Evolutionary conservation across 23 tunicate species (phyloP).

Genomic region (Halocynthia aurantium): DNA sequence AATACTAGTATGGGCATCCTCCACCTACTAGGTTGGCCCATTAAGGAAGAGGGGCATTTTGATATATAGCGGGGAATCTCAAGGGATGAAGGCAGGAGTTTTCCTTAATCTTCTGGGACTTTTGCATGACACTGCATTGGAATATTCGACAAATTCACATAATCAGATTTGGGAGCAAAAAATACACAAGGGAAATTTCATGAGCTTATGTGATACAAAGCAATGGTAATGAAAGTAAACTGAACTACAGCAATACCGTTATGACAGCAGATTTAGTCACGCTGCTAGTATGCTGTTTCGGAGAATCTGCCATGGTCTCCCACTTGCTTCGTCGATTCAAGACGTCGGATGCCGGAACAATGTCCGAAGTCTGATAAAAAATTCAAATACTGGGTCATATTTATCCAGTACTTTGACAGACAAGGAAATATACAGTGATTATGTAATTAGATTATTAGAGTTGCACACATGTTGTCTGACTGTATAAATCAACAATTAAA

Average conservation of each 20-base stretch:
- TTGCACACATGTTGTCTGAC: no score
- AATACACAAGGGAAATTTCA: neutral
- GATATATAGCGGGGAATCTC: no score
- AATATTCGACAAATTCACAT: no score
- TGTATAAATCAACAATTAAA: no score
- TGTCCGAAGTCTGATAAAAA: slow-evolving; percentile 21
- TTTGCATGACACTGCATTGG: neutral
- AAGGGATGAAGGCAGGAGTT: no score
- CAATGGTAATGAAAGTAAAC: neutral
- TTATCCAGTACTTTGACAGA: neutral
- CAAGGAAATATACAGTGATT: neutral
- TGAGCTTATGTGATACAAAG: neutral
- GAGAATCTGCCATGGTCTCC: slow-evolving; percentile 47
- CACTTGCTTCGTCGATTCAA: slow-evolving; percentile 53
- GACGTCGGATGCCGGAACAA: slow-evolving; percentile 40
- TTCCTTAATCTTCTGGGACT: no score
- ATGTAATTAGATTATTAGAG: neutral
- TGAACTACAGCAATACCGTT: slow-evolving; percentile 8
- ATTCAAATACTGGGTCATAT: neutral
- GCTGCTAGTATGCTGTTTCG: neutral
- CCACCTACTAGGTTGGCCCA: no score
- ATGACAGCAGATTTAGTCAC: slow-evolving; percentile 6
- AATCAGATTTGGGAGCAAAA: neutral
- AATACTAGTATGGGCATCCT: no score
- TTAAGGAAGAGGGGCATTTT: no score